phyloP scores from a whole-genome alignment of 2,888 invertebrate species.

The Pollenia amentaria region DNA sequence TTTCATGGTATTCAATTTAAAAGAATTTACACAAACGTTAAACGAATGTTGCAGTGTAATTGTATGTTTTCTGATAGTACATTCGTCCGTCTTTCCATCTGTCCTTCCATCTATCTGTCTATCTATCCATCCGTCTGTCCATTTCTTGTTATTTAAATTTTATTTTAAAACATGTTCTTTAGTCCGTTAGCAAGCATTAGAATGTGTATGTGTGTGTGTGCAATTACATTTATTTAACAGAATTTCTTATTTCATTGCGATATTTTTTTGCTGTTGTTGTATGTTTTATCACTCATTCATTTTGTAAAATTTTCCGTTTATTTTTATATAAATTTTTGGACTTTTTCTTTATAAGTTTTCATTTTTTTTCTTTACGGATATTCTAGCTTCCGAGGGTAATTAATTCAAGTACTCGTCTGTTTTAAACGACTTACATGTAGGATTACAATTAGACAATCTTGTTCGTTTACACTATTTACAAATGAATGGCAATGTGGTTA shows the following conservation, averaged over 20 bases:
- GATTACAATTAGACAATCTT: constrained; percentile 84
- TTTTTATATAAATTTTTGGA: constrained; percentile 52
- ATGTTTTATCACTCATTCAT: constrained; percentile 54
- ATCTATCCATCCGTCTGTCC: constrained; percentile 1
- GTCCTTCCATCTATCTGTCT: constrained; percentile 30
- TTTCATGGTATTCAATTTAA: constrained; percentile 63
- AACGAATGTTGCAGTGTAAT: constrained; percentile 62
- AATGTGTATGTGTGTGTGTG: constrained; percentile 56
- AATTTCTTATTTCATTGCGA: constrained; percentile 64
- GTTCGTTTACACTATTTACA: constrained; percentile 80
- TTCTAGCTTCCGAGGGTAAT: constrained; percentile 83
- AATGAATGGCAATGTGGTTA: constrained; percentile 78
- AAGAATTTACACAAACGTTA: constrained; percentile 45
- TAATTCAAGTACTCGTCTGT: constrained; percentile 84
- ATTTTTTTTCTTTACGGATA: constrained; percentile 62
- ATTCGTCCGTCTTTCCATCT: constrained; percentile 19
- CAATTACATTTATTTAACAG: constrained; percentile 57
- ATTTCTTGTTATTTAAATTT: constrained; percentile 57
- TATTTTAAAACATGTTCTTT: constrained; percentile 51
- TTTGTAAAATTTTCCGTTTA: constrained; percentile 54
- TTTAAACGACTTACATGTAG: constrained; percentile 85
- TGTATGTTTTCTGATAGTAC: constrained; percentile 46
- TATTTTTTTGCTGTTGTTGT: constrained; percentile 15
- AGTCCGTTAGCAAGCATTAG: constrained; percentile 59
- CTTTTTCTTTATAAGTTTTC: constrained; percentile 30